Conservation (phyloP, 30 jellyfish, hydroid and myxozoan species). For the Aurelia aurita complex sp. Pacific region DNA sequence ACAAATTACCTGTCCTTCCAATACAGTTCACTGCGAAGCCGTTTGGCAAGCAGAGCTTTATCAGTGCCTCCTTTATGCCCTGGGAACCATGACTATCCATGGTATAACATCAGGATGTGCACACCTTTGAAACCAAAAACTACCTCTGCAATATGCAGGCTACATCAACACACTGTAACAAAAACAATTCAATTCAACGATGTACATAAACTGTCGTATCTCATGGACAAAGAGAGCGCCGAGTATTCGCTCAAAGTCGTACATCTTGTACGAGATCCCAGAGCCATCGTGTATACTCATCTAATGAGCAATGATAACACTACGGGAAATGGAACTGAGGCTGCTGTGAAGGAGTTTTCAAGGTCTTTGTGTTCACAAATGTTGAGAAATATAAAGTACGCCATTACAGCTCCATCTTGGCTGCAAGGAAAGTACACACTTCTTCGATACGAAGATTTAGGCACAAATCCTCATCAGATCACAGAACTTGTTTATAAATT, state of each 20-base stretch:
- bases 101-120: slow-evolving; percentile 97
- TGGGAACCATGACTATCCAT: slow-evolving; percentile 88
- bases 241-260: slow-evolving; percentile 98
- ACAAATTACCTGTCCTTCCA: slow-evolving; percentile 97
- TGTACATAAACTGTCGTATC: slow-evolving; percentile 95
- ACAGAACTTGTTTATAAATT: slow-evolving; percentile 96
- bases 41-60: slow-evolving; percentile 98
- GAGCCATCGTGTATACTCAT: slow-evolving; percentile 97
- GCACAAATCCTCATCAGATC: slow-evolving; percentile 99
- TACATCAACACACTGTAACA: slow-evolving; percentile 98
- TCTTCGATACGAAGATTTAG: slow-evolving; percentile 98
- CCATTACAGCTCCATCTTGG: slow-evolving; percentile 99
- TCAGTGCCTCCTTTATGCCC: slow-evolving; percentile 99
- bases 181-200: slow-evolving; percentile 93
- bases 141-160: slow-evolving; percentile 98
- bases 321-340: slow-evolving; percentile 74
- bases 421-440: slow-evolving; percentile 97
- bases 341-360: slow-evolving; percentile 75
- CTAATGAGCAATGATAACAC: slow-evolving; percentile 71
- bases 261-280: slow-evolving; percentile 99
- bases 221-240: slow-evolving; percentile 98
- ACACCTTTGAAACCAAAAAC: slow-evolving; percentile 98
- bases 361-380: slow-evolving; percentile 85
- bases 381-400: slow-evolving; percentile 95
- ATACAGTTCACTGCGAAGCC: slow-evolving; percentile 97